Conservation (phyloP, 2,888 invertebrate species). For the Plusia festucae region DNA sequence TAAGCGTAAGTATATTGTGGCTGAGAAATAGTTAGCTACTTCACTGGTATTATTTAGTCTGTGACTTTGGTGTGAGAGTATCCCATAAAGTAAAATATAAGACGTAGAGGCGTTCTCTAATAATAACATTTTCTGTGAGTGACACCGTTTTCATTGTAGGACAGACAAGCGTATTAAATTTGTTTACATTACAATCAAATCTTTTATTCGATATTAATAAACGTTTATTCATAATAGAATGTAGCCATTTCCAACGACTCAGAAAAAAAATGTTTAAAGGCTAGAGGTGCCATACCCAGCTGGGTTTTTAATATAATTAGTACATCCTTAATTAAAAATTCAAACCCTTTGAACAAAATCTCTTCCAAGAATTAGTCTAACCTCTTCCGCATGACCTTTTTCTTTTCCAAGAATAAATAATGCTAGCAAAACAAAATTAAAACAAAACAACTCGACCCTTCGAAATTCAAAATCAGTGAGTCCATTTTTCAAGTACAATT, state of each 20-base stretch:
- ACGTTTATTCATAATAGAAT: too few relatives aligned
- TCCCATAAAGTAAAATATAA: conserved; percentile 31
- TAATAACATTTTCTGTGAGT: conserved; percentile 42
- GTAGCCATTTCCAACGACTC: too few relatives aligned
- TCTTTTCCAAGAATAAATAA: background rate
- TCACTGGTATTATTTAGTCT: too few relatives aligned
- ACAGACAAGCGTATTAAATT: conserved; percentile 42
- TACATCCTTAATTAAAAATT: too few relatives aligned
- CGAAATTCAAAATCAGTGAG: conserved; percentile 53
- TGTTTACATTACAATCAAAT: conserved; percentile 34
- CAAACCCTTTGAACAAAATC: conserved; percentile 1
- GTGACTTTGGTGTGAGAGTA: conserved; percentile 29
- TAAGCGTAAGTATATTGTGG: too few relatives aligned
- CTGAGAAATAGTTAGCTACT: too few relatives aligned
- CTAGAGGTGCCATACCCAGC: too few relatives aligned
- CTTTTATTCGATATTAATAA: too few relatives aligned
- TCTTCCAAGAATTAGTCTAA: background rate
- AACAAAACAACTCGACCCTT: conserved; percentile 51
- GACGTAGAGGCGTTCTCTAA: conserved; percentile 40
- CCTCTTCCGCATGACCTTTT: background rate
- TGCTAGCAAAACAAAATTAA: conserved; percentile 2
- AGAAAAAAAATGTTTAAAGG: too few relatives aligned
- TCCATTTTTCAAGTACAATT: conserved; percentile 32
- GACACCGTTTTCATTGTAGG: conserved; percentile 44
- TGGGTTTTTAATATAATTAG: too few relatives aligned